Percentiles rank a stretch among this genome's conserved stretches.
Evolutionary conservation across 2,113 vertebrate species (phyloP).

Genomic region (Monarcha castaneiventris): DNA sequence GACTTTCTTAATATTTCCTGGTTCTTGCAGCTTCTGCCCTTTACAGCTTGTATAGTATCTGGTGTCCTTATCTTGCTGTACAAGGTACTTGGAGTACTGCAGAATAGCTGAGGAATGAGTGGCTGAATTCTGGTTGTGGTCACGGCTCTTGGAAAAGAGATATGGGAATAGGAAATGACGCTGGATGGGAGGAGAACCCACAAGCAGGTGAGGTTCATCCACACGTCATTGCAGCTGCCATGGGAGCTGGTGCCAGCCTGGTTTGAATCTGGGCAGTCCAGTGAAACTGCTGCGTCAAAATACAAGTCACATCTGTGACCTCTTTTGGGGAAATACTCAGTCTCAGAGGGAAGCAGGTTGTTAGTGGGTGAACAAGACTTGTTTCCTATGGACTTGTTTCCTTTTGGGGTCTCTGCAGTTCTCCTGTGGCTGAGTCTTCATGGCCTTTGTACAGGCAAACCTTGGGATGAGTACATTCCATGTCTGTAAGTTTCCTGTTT

Average conservation of each 20-base stretch:
- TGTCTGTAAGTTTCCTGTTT: neutral
- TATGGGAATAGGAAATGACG: neutral
- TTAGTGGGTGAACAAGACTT: neutral
- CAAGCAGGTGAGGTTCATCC: neutral
- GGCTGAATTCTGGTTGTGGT: neutral
- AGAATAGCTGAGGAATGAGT: neutral
- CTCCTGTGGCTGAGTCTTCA: neutral
- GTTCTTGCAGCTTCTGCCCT: neutral
- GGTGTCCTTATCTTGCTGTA: neutral
- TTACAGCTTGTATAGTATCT: neutral
- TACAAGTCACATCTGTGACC: neutral
- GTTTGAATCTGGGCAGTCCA: neutral
- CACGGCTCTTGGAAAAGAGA: neutral
- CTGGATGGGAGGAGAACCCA: neutral
- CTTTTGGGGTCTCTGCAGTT: neutral
- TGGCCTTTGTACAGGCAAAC: neutral
- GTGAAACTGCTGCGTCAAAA: neutral
- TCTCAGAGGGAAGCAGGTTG: neutral
- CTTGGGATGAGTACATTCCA: neutral
- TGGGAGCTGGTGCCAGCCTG: neutral
- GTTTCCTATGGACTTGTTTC: neutral
- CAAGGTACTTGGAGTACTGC: neutral
- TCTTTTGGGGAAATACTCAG: neutral
- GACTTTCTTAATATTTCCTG: neutral
- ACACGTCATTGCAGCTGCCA: neutral